Percentiles rank a stretch among this genome's conserved stretches.
These are phyloP conservation scores for Coryphaenoides rupestris DNA, from an alignment of 2,113 vertebrate genomes.

Conservation along the genomic window DNA sequence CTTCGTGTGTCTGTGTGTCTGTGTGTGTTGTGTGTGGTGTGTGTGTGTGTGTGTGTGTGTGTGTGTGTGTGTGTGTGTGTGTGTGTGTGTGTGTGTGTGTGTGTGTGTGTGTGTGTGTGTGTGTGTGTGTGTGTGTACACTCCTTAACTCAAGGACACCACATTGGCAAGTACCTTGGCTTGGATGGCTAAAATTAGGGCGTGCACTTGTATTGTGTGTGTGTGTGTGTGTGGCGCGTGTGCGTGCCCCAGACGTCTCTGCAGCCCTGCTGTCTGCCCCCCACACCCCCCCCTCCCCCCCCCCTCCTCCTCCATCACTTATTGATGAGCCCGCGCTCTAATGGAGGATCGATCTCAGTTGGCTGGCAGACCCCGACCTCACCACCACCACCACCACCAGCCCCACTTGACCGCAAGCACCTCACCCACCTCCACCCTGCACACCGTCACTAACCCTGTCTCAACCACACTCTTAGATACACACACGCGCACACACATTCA, in stretches of 20 bases:
- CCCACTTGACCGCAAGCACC: conserved; percentile 29
- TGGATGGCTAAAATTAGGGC: conserved; percentile 7
- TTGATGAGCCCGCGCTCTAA: conserved; percentile 65
- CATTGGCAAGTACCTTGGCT: conserved; percentile 5
- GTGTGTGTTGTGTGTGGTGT: background rate
- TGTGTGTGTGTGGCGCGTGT: conserved; percentile 12
- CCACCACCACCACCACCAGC: conserved; percentile 37
- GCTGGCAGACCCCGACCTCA: conserved; percentile 45
- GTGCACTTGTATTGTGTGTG: conserved; percentile 1
- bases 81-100: conserved; percentile 1
- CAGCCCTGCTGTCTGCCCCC: conserved; percentile 52
- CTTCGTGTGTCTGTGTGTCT: background rate
- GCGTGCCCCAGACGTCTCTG: conserved; percentile 44
- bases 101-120: too few species aligned
- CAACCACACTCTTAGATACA: conserved; percentile 1
- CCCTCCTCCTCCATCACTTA: conserved; percentile 63
- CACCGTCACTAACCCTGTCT: background rate
- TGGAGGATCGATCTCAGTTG: conserved; percentile 62
- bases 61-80: conserved; percentile 3
- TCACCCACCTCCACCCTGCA: conserved; percentile 15
- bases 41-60: conserved; percentile 4
- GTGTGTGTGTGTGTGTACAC: background rate
- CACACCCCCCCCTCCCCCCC: conserved; percentile 38
- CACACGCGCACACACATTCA: background rate
- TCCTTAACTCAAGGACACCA: conserved; percentile 7